Conservation (phyloP, 2,888 invertebrate species). For the Noctua comes region DNA sequence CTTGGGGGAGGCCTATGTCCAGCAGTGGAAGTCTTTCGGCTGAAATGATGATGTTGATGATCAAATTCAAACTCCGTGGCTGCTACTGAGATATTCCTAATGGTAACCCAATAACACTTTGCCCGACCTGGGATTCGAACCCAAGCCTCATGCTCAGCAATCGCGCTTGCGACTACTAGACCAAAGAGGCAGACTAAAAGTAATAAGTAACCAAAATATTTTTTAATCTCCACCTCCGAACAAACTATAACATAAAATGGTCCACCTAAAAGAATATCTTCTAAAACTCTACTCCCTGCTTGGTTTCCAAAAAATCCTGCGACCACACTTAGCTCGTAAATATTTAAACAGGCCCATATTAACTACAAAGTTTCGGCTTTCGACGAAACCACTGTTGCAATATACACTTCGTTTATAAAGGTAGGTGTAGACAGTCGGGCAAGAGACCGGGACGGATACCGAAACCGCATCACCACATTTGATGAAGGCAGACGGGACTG, state of each 20-base stretch:
- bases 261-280: constrained; percentile 23
- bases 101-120: too few relatives aligned
- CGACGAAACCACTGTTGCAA: constrained; percentile 55
- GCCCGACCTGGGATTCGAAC: too few relatives aligned
- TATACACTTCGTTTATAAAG: constrained; percentile 52
- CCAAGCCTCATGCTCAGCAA: too few relatives aligned
- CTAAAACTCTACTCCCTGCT: background rate
- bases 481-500: constrained; percentile 11
- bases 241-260: constrained; percentile 2
- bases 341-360: constrained; percentile 60
- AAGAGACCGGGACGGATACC: constrained; percentile 26
- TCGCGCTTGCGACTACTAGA: too few relatives aligned
- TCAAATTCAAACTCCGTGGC: too few relatives aligned
- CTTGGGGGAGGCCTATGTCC: too few relatives aligned
- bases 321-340: constrained; percentile 55
- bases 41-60: too few relatives aligned
- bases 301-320: constrained; percentile 29
- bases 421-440: constrained; percentile 14
- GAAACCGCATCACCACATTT: constrained; percentile 42
- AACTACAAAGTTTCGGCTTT: constrained; percentile 62
- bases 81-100: too few relatives aligned
- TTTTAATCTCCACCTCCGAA: background rate
- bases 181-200: background rate
- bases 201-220: background rate
- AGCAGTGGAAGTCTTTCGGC: too few relatives aligned